Conservation (phyloP, 2,797 vertebrate species). For the Sebastiscus tertius region DNA sequence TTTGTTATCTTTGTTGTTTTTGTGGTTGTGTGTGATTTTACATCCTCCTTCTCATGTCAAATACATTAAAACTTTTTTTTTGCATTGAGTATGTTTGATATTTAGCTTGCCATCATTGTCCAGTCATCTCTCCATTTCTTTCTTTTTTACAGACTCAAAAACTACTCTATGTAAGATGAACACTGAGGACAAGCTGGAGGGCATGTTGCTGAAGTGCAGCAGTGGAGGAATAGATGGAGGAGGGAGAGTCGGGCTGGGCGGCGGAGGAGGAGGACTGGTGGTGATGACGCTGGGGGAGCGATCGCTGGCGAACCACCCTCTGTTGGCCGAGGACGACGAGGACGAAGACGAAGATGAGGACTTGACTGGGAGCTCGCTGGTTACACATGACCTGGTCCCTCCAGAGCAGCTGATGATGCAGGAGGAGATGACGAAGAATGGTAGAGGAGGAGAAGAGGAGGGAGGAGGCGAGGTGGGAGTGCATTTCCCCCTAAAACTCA, state of each 20-base stretch:
- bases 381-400: constrained; percentile 93
- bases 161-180: constrained; percentile 89
- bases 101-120: background rate
- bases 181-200: constrained; percentile 96
- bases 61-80: background rate
- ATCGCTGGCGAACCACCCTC: constrained; percentile 90
- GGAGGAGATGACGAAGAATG: constrained; percentile 94
- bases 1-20: background rate
- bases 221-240: constrained; percentile 84
- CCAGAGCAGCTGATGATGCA: constrained; percentile 99
- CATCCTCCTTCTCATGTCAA: background rate
- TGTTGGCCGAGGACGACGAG: constrained; percentile 90
- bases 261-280: constrained; percentile 79
- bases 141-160: constrained; percentile 37
- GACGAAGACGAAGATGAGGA: constrained; percentile 87
- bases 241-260: constrained; percentile 72
- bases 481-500: constrained; percentile 89
- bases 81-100: background rate
- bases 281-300: constrained; percentile 92
- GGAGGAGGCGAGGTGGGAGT: constrained; percentile 85
- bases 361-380: constrained; percentile 88
- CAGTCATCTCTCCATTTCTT: background rate
- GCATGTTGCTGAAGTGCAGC: constrained; percentile 97
- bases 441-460: constrained; percentile 76
- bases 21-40: background rate